phyloP scores from a whole-genome alignment of 1,140 invertebrate genomes.

The Danaus plexippus region DNA sequence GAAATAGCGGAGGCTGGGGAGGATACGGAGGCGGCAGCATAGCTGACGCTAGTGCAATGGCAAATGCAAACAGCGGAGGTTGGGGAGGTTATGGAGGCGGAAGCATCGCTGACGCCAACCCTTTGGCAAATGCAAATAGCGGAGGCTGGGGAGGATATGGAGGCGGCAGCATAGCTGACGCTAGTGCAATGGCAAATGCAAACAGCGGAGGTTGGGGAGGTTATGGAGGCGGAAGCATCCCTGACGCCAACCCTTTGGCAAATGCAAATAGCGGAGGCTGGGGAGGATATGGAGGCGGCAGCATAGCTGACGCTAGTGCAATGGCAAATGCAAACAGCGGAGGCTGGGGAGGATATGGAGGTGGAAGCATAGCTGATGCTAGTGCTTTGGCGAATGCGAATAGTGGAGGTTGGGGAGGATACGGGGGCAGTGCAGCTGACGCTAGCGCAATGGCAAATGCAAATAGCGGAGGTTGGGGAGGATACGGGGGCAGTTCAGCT shows the following conservation, averaged over 20 bases:
- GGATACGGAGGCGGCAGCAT: neutral
- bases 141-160: constrained; percentile 9
- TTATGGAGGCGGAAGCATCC: too few species aligned
- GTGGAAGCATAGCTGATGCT: constrained; percentile 2
- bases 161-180: constrained; percentile 6
- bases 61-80: constrained; percentile 9
- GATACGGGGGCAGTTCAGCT: constrained; percentile 13
- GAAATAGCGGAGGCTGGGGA: too few species aligned
- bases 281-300: neutral
- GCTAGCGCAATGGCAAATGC: constrained; percentile 23
- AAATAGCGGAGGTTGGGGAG: constrained; percentile 3
- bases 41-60: constrained; percentile 1
- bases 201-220: constrained; percentile 1
- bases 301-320: too few species aligned
- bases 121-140: constrained; percentile 4
- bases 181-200: constrained; percentile 9
- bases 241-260: too few species aligned
- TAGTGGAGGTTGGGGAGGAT: constrained; percentile 15
- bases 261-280: neutral
- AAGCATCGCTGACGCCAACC: constrained; percentile 2
- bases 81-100: constrained; percentile 2
- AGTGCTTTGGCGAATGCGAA: constrained; percentile 13
- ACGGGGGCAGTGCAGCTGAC: constrained; percentile 11
- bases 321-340: too few species aligned
- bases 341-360: constrained; percentile 3